Evolutionary conservation across 2,797 vertebrate species (phyloP), one percentile per base, ranked within the genome.

Genomic region (Pelodytes ibericus): DNA sequence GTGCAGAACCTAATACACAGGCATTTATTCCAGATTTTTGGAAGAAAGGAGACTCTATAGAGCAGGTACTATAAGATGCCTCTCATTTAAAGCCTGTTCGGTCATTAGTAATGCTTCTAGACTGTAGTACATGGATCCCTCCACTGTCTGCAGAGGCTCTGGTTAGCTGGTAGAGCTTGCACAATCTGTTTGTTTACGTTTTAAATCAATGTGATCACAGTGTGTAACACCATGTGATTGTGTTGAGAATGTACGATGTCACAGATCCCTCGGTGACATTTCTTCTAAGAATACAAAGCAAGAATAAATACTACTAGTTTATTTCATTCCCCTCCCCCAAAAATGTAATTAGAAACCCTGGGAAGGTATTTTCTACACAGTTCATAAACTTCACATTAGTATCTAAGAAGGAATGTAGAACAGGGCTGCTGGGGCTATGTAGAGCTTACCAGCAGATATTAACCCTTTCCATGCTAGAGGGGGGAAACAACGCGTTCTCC

Each of bases 321-420:
- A 67, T 73, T 79, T 79, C 57, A 57, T 74, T 63, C 71, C 77
- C 77, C 63, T 73, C 77, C 77, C 64, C 77, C 77, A 73, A 79
- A 79, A 79, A 73, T 79, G 77, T 79, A 79, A 79, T 72, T 62
- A 69, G 77, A 79, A 79, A 79, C 77, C 77, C 65, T 79, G 71
- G 77, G 77, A 79, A 79, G 77, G 77, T 79, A 79, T 79, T 79
- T 79, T 79, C 77, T 79, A 69, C 77, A 69, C 77, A 79, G 77
- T 79, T 79, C 77, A 73, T 79, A 79, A 79, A 79, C 77, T 79
- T 73, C 71, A 69, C 51, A 39, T 73, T 79, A 61, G 63, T 71
- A 79, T 79, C 77, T 79, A 79, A 79, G 71, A 63, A 79, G 70
- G 77, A 79, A 79, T 79, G 77, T 73, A 69, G 71, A 73, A 73